phyloP scores from a whole-genome alignment of 2,888 invertebrate genomes.

The Pteria penguin region DNA sequence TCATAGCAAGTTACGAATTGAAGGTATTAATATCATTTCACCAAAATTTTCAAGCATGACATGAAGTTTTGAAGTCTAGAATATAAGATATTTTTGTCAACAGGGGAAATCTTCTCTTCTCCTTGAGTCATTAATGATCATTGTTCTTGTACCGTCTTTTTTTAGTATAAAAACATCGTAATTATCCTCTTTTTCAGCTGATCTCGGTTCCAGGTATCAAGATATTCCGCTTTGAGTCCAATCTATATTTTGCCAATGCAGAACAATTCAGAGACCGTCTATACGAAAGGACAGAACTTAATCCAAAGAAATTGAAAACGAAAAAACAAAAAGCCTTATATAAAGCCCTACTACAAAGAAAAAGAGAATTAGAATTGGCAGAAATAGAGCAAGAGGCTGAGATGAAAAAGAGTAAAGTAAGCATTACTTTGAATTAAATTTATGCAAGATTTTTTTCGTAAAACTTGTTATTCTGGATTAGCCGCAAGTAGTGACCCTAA shows the following conservation, averaged over 20 bases:
- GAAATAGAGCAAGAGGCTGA: slow-evolving; percentile 50
- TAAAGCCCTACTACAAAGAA: slow-evolving; percentile 51
- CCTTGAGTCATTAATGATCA: too few relatives aligned
- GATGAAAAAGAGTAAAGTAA: slow-evolving; percentile 34
- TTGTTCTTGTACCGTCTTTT: too few relatives aligned
- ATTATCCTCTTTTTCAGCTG: slow-evolving; percentile 51
- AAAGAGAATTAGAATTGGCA: slow-evolving; percentile 51
- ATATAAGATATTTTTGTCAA: too few relatives aligned
- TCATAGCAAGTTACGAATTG: too few relatives aligned
- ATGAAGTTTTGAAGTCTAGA: too few relatives aligned
- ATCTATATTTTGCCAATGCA: slow-evolving; percentile 80
- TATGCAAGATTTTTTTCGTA: too few relatives aligned
- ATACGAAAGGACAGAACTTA: slow-evolving; percentile 64
- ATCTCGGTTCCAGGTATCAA: slow-evolving; percentile 78
- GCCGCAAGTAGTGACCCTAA: too few relatives aligned
- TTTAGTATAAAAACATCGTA: neutral
- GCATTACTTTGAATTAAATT: too few relatives aligned
- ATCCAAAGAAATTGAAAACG: slow-evolving; percentile 67
- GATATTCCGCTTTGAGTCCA: slow-evolving; percentile 80
- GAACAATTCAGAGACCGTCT: slow-evolving; percentile 78
- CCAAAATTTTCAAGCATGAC: too few relatives aligned
- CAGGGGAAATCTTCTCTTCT: too few relatives aligned
- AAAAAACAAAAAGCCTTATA: slow-evolving; percentile 60
- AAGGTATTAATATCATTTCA: too few relatives aligned
- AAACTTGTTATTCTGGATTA: too few relatives aligned